These are phyloP conservation scores for Cinclus cinclus DNA, from an alignment of 2,113 vertebrate species.

Conservation along the genomic window DNA sequence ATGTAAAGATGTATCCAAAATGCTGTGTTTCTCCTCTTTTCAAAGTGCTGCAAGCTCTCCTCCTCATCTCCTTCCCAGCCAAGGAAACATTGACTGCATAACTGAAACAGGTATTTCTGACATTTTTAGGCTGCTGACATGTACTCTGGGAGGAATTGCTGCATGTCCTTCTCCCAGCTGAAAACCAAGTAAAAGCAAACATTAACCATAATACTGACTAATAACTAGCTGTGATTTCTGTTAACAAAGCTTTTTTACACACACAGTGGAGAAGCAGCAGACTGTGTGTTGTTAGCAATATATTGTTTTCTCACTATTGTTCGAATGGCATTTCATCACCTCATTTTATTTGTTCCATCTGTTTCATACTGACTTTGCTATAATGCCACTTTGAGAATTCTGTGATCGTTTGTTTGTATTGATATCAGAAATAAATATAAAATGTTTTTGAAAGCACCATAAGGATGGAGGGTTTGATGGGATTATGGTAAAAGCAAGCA, in stretches of 20 bases:
- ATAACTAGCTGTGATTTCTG: slow-evolving; percentile 24
- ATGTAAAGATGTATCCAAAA: background rate
- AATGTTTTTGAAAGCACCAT: slow-evolving; percentile 3
- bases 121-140: background rate
- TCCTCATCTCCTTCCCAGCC: background rate
- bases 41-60: background rate
- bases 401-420: slow-evolving; percentile 26
- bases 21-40: background rate
- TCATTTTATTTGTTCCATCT: slow-evolving; percentile 62
- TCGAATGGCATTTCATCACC: slow-evolving; percentile 40
- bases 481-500: background rate
- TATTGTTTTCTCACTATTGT: slow-evolving; percentile 47
- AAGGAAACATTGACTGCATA: background rate
- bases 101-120: background rate
- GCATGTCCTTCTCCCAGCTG: background rate
- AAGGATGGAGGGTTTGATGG: slow-evolving; percentile 24
- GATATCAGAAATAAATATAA: slow-evolving; percentile 38
- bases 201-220: background rate
- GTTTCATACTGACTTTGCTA: slow-evolving; percentile 23
- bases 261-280: background rate
- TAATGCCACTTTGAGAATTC: slow-evolving; percentile 10
- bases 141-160: background rate
- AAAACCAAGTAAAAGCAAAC: background rate
- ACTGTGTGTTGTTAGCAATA: slow-evolving; percentile 25
- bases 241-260: slow-evolving; percentile 19